These are phyloP conservation scores for Uria lomvia DNA, from an alignment of 2,113 vertebrate genomes.

Conservation along the genomic window DNA sequence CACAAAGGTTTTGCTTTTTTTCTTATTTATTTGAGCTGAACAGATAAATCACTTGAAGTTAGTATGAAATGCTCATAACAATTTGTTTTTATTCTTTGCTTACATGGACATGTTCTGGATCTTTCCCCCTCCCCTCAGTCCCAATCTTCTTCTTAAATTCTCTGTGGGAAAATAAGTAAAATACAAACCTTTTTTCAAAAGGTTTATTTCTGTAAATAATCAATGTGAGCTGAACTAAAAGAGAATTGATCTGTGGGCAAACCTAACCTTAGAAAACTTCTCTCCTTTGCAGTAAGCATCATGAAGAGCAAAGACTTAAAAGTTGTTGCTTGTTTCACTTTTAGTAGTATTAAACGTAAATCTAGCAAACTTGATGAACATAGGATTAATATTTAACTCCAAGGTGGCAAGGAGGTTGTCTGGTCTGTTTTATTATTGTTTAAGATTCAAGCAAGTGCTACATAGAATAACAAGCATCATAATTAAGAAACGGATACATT, in stretches of 20 bases:
- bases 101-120: not conserved
- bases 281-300: not conserved
- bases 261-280: not conserved
- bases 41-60: not conserved
- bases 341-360: not conserved
- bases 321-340: not conserved
- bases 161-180: not conserved
- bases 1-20: not conserved
- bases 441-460: not conserved
- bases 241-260: not conserved
- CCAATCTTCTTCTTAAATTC: accelerated
- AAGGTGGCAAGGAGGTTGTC: not conserved
- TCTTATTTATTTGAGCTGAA: not conserved
- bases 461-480: not conserved
- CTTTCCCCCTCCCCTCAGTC: accelerated
- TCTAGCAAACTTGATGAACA: not conserved
- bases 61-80: not conserved
- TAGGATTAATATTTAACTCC: not conserved
- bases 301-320: not conserved
- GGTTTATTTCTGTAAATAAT: not conserved
- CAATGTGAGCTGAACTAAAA: not conserved
- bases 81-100: not conserved
- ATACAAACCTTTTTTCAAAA: not conserved
- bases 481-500: not conserved
- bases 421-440: not conserved